Percentiles rank a stretch among this genome's conserved stretches.
These are phyloP conservation scores for Hozukius guyotensis DNA, from an alignment of 2,797 vertebrate species.

Conservation along the genomic window DNA sequence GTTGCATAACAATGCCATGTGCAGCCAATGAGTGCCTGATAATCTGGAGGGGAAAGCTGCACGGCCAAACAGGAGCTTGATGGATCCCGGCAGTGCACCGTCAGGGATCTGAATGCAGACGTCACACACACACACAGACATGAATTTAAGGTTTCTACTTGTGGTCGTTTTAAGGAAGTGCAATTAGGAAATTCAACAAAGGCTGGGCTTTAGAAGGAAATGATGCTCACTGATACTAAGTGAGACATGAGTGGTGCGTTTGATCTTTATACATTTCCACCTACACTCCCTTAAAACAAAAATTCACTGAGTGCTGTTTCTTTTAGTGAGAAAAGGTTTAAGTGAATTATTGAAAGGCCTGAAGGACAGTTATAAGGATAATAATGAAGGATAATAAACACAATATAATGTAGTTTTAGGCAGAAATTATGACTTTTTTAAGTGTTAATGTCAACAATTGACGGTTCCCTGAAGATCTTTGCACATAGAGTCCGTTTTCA, in stretches of 20 bases:
- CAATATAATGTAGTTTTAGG: background rate
- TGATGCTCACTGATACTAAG: background rate
- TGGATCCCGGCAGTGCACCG: constrained; percentile 60
- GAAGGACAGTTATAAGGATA: background rate
- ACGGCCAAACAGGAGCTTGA: constrained; percentile 58
- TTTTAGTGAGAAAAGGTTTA: background rate
- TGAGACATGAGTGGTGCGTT: background rate
- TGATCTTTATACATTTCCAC: background rate
- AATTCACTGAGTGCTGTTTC: background rate
- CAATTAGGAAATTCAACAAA: background rate
- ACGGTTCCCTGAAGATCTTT: too few relatives aligned
- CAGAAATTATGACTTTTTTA: background rate
- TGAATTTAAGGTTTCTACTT: constrained; percentile 18
- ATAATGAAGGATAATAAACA: background rate
- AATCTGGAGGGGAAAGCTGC: constrained; percentile 61
- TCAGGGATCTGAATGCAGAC: constrained; percentile 44
- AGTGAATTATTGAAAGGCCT: background rate
- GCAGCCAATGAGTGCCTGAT: constrained; percentile 67
- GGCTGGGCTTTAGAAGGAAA: background rate
- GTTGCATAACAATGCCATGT: constrained; percentile 77
- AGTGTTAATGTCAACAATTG: background rate
- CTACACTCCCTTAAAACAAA: background rate
- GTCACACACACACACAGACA: background rate
- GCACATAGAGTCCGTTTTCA: too few relatives aligned
- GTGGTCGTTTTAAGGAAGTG: background rate